Conservation (phyloP, 2,797 vertebrate genomes). For the Gastrophryne carolinensis region DNA sequence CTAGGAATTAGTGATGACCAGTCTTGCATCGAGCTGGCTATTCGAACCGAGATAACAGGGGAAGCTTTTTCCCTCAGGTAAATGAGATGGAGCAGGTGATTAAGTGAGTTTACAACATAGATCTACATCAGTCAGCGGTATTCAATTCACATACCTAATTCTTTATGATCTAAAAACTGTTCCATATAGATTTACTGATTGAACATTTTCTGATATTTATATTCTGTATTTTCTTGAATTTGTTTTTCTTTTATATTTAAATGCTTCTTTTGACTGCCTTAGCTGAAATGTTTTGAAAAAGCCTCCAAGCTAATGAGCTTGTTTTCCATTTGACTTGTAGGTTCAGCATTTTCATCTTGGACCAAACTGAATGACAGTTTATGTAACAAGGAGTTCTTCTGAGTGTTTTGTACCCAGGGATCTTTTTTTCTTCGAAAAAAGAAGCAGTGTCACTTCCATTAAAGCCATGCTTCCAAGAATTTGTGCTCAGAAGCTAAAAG, state of each 20-base stretch:
- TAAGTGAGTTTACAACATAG: no score
- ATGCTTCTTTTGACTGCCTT: not conserved
- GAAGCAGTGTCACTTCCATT: constrained; percentile 54
- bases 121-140: no score
- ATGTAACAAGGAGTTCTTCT: constrained; percentile 62
- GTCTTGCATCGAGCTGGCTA: no score
- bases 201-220: no score
- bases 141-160: no score
- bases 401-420: constrained; percentile 51
- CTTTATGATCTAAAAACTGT: no score
- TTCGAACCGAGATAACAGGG: no score
- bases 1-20: no score
- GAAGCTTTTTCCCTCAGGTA: no score
- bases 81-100: no score
- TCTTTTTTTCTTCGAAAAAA: constrained; percentile 43
- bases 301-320: not conserved
- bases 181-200: no score
- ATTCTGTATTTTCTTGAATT: no score
- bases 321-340: constrained; percentile 66
- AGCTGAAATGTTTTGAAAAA: constrained; percentile 31
- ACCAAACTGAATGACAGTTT: constrained; percentile 61
- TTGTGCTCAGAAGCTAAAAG: constrained; percentile 60
- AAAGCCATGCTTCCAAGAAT: constrained; percentile 52
- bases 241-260: not conserved
- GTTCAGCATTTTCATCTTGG: constrained; percentile 62